Evolutionary conservation across 2,888 invertebrate genomes (phyloP).

Genomic region (Limnephilus rhombicus): DNA sequence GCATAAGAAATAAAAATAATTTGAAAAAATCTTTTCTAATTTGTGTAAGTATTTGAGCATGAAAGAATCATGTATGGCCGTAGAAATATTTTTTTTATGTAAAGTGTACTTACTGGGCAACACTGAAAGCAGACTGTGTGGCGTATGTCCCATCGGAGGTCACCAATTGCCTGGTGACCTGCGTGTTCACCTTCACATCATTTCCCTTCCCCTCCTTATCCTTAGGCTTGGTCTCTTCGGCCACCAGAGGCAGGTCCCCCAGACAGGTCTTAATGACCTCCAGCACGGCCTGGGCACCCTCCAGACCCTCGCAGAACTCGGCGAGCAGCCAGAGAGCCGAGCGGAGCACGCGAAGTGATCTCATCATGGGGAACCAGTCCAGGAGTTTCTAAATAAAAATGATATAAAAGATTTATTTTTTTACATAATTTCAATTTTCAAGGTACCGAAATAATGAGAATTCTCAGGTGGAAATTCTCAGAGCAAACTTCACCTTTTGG

Average conservation of each 20-base stretch:
- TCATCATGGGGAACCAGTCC: slow-evolving; percentile 91
- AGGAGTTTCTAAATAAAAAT: slow-evolving; percentile 78
- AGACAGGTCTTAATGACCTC: slow-evolving; percentile 80
- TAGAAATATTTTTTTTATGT: neutral
- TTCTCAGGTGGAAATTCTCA: too few relatives aligned
- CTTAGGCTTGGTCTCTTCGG: slow-evolving; percentile 60
- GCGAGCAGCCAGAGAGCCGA: slow-evolving; percentile 98
- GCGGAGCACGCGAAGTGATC: slow-evolving; percentile 94
- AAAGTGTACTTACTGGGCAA: slow-evolving; percentile 80
- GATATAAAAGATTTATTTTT: neutral
- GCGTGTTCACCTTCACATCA: slow-evolving; percentile 74
- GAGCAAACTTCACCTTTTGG: too few relatives aligned
- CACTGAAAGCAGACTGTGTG: slow-evolving; percentile 97
- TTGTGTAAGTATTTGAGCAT: neutral
- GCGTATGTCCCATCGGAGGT: slow-evolving; percentile 99
- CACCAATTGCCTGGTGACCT: slow-evolving; percentile 82
- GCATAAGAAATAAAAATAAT: neutral
- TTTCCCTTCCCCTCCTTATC: slow-evolving; percentile 80
- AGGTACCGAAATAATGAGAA: too few relatives aligned
- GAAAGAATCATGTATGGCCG: neutral
- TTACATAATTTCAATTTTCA: neutral
- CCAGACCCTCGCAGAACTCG: slow-evolving; percentile 91
- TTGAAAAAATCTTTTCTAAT: neutral
- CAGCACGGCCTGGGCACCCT: slow-evolving; percentile 89
- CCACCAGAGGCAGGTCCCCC: slow-evolving; percentile 69